These are phyloP conservation scores for Pelobates cultripes DNA, from an alignment of 2,797 vertebrate species.

Conservation along the genomic window DNA sequence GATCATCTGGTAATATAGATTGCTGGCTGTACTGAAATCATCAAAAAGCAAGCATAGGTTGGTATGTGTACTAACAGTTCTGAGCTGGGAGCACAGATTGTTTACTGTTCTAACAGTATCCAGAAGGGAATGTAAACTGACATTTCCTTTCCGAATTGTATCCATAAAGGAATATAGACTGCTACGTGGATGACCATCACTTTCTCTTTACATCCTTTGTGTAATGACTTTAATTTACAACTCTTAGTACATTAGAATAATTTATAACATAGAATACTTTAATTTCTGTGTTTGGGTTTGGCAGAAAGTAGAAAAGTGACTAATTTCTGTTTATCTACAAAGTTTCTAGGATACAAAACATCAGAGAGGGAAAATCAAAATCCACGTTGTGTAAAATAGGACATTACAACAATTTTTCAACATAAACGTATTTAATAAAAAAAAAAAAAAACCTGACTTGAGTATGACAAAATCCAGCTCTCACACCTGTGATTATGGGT, in stretches of 20 bases:
- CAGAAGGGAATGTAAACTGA: too few species aligned
- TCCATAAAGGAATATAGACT: too few species aligned
- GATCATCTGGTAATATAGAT: too few species aligned
- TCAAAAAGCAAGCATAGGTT: too few species aligned
- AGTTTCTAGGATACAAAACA: constrained; percentile 10
- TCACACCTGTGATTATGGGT: constrained; percentile 2
- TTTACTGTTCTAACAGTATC: too few species aligned
- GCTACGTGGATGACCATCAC: too few species aligned
- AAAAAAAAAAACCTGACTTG: not conserved
- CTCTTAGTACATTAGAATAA: not conserved
- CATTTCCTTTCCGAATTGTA: too few species aligned
- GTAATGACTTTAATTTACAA: not conserved
- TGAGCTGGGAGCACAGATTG: too few species aligned
- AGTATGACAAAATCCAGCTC: not conserved
- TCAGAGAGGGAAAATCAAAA: not conserved
- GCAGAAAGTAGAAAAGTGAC: not conserved
- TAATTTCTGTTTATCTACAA: constrained; percentile 8
- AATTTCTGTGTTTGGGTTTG: not conserved
- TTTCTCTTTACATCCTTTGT: too few species aligned
- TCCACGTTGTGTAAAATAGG: not conserved
- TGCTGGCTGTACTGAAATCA: too few species aligned
- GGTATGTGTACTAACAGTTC: too few species aligned
- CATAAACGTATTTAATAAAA: not conserved
- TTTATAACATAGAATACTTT: not conserved
- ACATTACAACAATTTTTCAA: not conserved